Percentiles rank a stretch among this genome's conserved stretches.
Evolutionary conservation across 2,888 invertebrate genomes (phyloP).

Genomic region (Tryphoninae sp.): DNA sequence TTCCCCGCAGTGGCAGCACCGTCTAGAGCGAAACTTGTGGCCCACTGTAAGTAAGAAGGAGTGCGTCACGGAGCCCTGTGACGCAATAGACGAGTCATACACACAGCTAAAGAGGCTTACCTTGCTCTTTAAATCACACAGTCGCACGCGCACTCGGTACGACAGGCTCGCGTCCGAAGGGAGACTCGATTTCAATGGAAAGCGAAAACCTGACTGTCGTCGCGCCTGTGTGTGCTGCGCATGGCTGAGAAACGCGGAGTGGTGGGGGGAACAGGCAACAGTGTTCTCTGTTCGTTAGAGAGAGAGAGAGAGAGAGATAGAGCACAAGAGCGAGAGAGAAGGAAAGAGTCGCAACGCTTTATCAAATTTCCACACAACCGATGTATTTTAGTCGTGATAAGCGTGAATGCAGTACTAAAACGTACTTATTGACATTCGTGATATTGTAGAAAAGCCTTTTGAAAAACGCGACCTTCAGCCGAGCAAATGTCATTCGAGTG

Average conservation of each 20-base stretch:
- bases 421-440: neutral
- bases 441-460: neutral
- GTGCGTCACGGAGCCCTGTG: constrained; percentile 10
- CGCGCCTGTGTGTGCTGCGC: constrained; percentile 27
- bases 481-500: constrained; percentile 76
- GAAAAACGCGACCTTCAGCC: neutral
- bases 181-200: constrained; percentile 76
- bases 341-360: neutral
- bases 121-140: neutral
- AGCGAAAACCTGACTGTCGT: constrained; percentile 70
- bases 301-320: neutral
- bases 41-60: neutral
- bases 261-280: constrained; percentile 15
- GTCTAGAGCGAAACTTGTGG: constrained; percentile 10
- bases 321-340: neutral
- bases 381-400: neutral
- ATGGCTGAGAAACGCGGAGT: neutral
- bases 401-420: neutral
- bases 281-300: neutral
- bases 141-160: constrained; percentile 33
- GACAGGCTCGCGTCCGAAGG: constrained; percentile 45
- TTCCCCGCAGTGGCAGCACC: constrained; percentile 18
- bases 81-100: constrained; percentile 13
- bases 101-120: constrained; percentile 11
- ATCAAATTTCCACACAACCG: neutral